Conservation (phyloP, 1,140 invertebrate species). For the Microplitis demolitor region DNA sequence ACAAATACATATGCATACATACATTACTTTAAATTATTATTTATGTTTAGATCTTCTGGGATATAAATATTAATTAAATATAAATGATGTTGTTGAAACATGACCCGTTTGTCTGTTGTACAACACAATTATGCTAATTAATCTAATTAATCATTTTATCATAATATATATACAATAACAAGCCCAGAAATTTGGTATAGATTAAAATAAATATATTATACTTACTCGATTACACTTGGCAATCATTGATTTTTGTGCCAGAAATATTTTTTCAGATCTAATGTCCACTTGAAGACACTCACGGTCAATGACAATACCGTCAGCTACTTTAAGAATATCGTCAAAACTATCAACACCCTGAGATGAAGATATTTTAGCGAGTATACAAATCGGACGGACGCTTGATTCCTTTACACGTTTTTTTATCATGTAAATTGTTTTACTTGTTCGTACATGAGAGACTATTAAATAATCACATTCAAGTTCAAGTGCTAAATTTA, state of each 20-base stretch:
- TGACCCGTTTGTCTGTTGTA: too few relatives aligned
- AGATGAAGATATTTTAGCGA: constrained; percentile 67
- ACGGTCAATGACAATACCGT: constrained; percentile 71
- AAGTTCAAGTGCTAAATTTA: constrained; percentile 27
- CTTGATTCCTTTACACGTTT: constrained; percentile 27
- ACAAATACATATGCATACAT: too few relatives aligned
- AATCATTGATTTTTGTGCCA: constrained; percentile 74
- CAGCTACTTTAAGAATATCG: constrained; percentile 65
- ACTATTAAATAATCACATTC: constrained; percentile 36
- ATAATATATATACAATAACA: neutral
- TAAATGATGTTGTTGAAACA: too few relatives aligned
- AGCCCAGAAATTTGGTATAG: too few relatives aligned
- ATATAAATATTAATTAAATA: neutral
- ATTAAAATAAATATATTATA: neutral
- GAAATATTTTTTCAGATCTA: constrained; percentile 73
- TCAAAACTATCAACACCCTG: constrained; percentile 67
- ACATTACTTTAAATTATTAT: neutral
- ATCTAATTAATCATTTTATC: neutral
- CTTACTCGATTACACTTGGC: constrained; percentile 55
- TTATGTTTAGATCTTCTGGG: neutral
- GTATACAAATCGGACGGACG: constrained; percentile 27
- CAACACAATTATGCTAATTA: too few relatives aligned
- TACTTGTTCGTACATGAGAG: constrained; percentile 28
- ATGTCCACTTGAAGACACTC: constrained; percentile 71
- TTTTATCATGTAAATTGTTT: constrained; percentile 30